A percentile compares a stretch with the other conserved stretches of the same genome.
Conservation (phyloP, 2,797 vertebrate species). For the Tapera naevia region DNA sequence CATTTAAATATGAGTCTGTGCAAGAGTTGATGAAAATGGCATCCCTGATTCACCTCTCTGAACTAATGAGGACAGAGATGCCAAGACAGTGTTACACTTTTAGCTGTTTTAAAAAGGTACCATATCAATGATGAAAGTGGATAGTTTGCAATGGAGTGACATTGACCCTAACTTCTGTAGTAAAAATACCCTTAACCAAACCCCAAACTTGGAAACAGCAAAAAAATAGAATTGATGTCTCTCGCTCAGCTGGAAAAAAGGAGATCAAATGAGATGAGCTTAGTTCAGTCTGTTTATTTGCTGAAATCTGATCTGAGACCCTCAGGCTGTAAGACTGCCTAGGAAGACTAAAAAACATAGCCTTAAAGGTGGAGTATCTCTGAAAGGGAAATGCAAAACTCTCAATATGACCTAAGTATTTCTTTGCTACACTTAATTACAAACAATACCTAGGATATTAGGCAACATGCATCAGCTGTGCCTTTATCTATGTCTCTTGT, state of each 20-base stretch:
- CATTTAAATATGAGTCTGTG: neutral
- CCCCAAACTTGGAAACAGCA: accelerated
- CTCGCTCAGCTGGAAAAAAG: neutral
- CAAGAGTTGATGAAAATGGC: neutral
- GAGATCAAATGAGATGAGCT: neutral
- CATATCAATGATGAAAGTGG: neutral
- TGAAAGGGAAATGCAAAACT: neutral
- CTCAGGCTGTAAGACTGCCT: neutral
- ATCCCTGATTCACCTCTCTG: neutral
- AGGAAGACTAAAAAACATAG: neutral
- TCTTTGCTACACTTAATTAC: neutral
- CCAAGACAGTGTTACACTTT: neutral
- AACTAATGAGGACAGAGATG: neutral
- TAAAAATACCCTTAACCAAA: neutral
- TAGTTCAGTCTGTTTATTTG: neutral
- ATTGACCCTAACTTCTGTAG: neutral
- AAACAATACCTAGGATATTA: neutral
- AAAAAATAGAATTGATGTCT: neutral
- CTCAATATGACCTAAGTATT: neutral
- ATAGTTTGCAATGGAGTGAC: neutral
- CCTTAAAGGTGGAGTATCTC: neutral
- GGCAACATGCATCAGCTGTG: neutral
- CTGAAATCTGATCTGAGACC: neutral
- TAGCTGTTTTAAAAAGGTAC: neutral
- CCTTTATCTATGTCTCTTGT: neutral